Conservation (phyloP, 2,113 vertebrate genomes). For the Platysteira castanea region DNA sequence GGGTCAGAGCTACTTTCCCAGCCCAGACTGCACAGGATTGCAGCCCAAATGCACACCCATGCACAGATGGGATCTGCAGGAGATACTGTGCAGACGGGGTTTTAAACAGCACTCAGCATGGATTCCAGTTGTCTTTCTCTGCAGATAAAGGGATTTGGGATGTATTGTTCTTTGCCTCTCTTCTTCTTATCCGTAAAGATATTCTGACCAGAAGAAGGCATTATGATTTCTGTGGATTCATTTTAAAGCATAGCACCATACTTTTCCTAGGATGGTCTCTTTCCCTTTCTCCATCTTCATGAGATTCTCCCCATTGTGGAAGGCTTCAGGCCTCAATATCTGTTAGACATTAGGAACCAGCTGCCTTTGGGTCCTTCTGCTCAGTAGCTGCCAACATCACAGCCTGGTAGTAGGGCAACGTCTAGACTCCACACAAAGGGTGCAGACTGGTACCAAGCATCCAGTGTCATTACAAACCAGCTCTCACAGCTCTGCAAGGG, state of each 20-base stretch:
- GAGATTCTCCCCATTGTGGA: background rate
- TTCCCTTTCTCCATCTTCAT: background rate
- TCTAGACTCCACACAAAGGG: background rate
- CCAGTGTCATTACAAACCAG: background rate
- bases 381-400: background rate
- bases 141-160: background rate
- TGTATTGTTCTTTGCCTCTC: background rate
- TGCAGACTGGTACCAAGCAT: background rate
- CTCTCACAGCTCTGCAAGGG: background rate
- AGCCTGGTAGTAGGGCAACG: fast-evolving
- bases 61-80: background rate
- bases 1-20: background rate
- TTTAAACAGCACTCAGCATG: background rate
- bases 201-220: background rate
- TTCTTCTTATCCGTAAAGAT: background rate
- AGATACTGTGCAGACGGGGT: background rate
- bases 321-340: background rate
- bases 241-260: background rate
- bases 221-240: background rate
- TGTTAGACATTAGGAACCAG: background rate
- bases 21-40: background rate
- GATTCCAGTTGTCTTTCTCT: background rate
- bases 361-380: background rate
- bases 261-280: background rate
- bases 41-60: background rate